Base-by-base conservation (phyloP, 2,113 vertebrate species). In the Pontoporia blainvillei region DNA sequence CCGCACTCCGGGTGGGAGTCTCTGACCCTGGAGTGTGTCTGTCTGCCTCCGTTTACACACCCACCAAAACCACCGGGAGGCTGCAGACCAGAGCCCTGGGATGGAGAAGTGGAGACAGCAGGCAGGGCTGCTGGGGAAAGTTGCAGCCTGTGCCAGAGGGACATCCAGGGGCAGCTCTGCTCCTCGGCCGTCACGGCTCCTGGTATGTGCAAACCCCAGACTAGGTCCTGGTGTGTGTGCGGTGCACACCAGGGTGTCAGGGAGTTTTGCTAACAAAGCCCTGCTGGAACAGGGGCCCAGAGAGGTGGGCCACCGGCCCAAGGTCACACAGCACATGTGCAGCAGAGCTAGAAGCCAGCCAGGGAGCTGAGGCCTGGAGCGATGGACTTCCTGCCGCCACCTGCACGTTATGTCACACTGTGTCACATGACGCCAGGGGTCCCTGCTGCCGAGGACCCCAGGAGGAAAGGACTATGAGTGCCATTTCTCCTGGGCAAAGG, bases 1-100 rank as follows among this genome's bases (percentile, higher is more conserved):
- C 21, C 5, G 1, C 0, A 8, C 41, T 41, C 41, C 8, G 0
- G 15, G 5, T 18, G 36, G 25, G 39, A 36, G 17, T 41, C 83
- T 61, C 71, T 72, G 59, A 79, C 34, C 34, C 49, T 59, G 49
- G 67, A 62, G 3, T 83, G 44, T 34, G 18, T 64, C 41, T 92
- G 78, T 96, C 49, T 90, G 82, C 94, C 96, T 96, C 87, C 73
- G 95, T 94, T 87, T 84, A 54, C 66, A 46, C 59, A 36, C n/a
- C 79, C 59, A 4, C 79, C 59, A 2, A 67, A 83, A 75, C 12
- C 66, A 31, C 54, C 1, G 18, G 21, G 52, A 29, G 41, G 64
- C 20, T 13, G 72, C 83, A 52, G 78, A 64, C 62, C 82, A 39
- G 76, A 49, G 18, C 72, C 5, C 9, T 2, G 82, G 85, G 29